Evolutionary conservation across 2,797 vertebrate genomes (phyloP), one percentile per base, ranked within the genome.

Genomic region (Tenualosa thibaudeaui): DNA sequence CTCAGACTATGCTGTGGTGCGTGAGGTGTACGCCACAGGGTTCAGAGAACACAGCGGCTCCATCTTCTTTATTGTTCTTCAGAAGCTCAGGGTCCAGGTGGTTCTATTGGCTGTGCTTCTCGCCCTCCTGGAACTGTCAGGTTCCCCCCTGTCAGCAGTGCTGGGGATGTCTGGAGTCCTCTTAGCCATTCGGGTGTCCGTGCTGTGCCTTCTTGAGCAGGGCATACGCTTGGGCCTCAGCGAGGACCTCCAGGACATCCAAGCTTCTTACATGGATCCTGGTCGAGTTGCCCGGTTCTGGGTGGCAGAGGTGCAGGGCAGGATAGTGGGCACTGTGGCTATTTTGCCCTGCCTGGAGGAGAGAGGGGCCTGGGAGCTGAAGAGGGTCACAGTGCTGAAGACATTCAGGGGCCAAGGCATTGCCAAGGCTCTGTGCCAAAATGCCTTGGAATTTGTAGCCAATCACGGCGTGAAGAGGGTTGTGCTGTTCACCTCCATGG

Each of bases 221-320:
- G 88, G 88, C 5, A 81, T 90, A 81, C 86, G 84, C 3, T 0
- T 26, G 0, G 26, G 82, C 24, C 87, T 93, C 84, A 19, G 2
- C 2, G 89, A 89, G 37, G 92, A 94, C 88, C 62, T 95, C 85
- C 51, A 87, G 81, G 92, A 94, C 84, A 93, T 94, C 62, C 81
- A 85, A 62, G 85, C 86, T n/a, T 89, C 86, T 84, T 94, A 92
- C 89, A 51, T 93, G 81, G 86, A 85, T 2, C 81, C 82, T 2
- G 40, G 3, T 3, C 89, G 86, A 13, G 83, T 84, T 1, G 93
- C 90, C 84, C 91, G 90, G 81, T 93, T 93, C 86, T 93, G 93
- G 92, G 92, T 94, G 81, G 92, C 88, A 0, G 92, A 94, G 86
- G 81, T 60, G 9, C 83, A 87, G n/a, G 90, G 88, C 2, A 31